Base-by-base conservation (phyloP, 64 coral and sea anemone species). In the Montipora cactus region DNA sequence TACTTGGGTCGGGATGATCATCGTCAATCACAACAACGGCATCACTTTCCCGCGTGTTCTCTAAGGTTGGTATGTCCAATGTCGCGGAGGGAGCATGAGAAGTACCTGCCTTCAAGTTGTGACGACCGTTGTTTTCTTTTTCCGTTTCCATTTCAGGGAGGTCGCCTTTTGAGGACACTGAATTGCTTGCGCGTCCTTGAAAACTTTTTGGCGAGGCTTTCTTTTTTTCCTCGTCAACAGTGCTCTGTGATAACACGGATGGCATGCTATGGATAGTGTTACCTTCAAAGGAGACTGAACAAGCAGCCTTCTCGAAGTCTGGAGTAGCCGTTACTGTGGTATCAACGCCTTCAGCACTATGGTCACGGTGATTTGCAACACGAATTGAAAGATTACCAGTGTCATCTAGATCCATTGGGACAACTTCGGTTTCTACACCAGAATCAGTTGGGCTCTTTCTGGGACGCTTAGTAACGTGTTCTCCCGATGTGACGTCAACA, bases 11-110 rank as follows among this genome's bases (percentile, higher is more conserved):
- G 49, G 81, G 91, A 44, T 23, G 78, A 44, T 87, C 66, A 50
- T 93, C 91, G 53, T 88, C 83, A 53, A 93, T 87, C 44, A 66
- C 78, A 53, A 53, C 51, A 53, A 53, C 51, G 51, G 9, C 51
- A 53, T 53, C 51, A 9, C 51, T 53, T 53, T 53, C 51, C 51
- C 9, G 51, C 51, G 51, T 53, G 1, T 53, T 53, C 51, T 53
- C 51, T 53, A 53, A 53, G 5, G 51, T 53, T 53, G 51, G 51
- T 53, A 53, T 53, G 9, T 53, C 51, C 51, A 9, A 53, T 53
- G 51, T 53, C 51, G 5, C 51, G 51, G 51, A 53, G 51, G 51
- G 51, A 53, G 51, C 51, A 53, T 53, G 51, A 1, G 51, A 53
- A 53, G 51, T 53, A 53, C 5, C 51, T 53, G 51, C 51, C 51